Evolutionary conservation across 2,113 vertebrate species (phyloP).

Genomic region (Ibidorhyncha struthersii): DNA sequence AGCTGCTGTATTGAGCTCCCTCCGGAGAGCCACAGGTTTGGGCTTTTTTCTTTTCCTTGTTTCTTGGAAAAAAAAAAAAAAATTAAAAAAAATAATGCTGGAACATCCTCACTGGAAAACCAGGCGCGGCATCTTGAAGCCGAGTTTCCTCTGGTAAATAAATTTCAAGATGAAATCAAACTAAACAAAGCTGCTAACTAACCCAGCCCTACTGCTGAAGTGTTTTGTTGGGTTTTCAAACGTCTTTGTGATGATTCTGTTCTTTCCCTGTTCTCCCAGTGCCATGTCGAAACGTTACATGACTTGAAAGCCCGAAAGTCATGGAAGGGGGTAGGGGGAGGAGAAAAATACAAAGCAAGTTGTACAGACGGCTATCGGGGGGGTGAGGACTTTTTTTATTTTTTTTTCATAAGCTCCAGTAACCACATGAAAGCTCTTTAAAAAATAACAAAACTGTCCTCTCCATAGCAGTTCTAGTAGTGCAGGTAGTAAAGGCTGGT

Average conservation of each 20-base stretch:
- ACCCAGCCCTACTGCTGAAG: not conserved
- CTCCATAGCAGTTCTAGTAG: not conserved
- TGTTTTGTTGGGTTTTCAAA: conserved; percentile 34
- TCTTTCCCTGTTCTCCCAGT: conserved; percentile 21
- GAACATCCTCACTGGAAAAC: not conserved
- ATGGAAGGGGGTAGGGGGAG: not conserved
- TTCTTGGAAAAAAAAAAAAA: not conserved
- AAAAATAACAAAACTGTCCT: not conserved
- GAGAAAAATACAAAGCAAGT: conserved; percentile 7
- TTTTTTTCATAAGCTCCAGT: not conserved
- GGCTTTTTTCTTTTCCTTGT: not conserved
- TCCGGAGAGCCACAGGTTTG: not conserved
- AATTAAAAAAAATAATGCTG: not conserved
- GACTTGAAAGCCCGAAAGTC: conserved; percentile 44
- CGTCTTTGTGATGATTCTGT: conserved; percentile 12
- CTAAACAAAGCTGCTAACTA: conserved; percentile 16
- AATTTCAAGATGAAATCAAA: not conserved
- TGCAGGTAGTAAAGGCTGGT: conserved; percentile 37
- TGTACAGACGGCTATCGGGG: not conserved
- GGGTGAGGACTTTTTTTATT: not conserved
- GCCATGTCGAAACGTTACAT: not conserved
- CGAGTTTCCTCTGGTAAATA: not conserved
- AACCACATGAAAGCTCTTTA: conserved; percentile 55
- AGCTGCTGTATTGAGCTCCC: not conserved
- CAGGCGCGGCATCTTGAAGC: not conserved